Evolutionary conservation across 2,113 vertebrate genomes (phyloP), one percentile per base, ranked within the genome.

Genomic region (Laterallus jamaicensis): DNA sequence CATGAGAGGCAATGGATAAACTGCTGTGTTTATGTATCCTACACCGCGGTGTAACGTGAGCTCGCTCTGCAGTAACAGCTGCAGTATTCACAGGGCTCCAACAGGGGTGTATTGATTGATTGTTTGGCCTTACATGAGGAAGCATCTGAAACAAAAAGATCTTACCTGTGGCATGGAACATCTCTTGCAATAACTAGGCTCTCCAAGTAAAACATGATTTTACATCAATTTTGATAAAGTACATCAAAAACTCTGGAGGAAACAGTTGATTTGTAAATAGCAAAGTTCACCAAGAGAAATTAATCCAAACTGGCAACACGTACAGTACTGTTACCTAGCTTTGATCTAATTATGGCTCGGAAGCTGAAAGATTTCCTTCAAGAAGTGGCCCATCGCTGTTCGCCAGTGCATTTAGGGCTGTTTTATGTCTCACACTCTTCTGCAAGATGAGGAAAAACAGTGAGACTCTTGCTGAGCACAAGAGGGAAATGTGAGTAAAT

Each of bases 371-470:
- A 95, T 97, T 96, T 98, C 98, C 99, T 97, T 99, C 99, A 98
- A 99, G 98, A 96, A 99, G 98, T 78, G 99, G 99, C 97, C 98
- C 97, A 86, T 98, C 98, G 98, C 76, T 97, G 97, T 95, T 98
- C 93, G 88, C 89, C 95, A 98, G 54, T 95, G 97, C 96, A 70
- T 96, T 97, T 81, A 98, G 98, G 97, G 95, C 96, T 97, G 94
- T 94, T 97, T 96, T 98, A 97, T 96, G 96, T 97, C 97, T 97
- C 94, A 87, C 96, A 96, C 96, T 98, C 98, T 96, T 98, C 99
- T 99, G 99, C 97, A 98, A 99, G 98, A 97, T 97, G 96, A 98
- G 98, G 98, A 97, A 96, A 98, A 96, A 98, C 91, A 98, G 96
- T 98, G 96, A 98, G 96, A 96, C 66, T 89, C 70, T 74, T 66